Conservation (phyloP, 2,113 vertebrate genomes). For the Rallus limicola region DNA sequence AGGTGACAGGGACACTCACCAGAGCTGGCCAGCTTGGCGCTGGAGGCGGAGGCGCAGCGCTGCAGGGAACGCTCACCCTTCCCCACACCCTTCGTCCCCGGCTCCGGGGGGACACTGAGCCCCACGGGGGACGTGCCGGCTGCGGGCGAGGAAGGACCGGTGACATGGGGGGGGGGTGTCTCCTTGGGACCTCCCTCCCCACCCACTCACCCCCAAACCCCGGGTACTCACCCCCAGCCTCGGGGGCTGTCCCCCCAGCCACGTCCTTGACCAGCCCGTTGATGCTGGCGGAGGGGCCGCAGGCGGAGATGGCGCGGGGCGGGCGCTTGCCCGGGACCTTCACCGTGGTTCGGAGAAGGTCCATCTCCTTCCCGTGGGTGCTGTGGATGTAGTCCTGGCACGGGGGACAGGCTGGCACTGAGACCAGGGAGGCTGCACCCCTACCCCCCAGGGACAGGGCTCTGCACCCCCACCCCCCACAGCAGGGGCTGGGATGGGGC, state of each 20-base stretch:
- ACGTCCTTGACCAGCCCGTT: conserved; percentile 88
- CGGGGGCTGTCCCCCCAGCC: conserved; percentile 64
- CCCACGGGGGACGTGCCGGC: conserved; percentile 73
- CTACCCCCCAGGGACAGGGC: too few species aligned
- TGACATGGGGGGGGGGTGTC: rapidly evolving
- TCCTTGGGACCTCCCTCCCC: too few species aligned
- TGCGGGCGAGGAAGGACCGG: neutral
- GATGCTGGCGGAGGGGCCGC: conserved; percentile 82
- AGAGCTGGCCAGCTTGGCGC: conserved; percentile 78
- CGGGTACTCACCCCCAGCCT: conserved; percentile 68
- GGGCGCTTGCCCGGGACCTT: conserved; percentile 96
- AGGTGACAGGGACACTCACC: conserved; percentile 58
- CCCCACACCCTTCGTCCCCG: conserved; percentile 72
- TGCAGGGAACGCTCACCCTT: conserved; percentile 82
- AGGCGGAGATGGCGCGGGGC: conserved; percentile 87
- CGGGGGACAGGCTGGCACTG: neutral
- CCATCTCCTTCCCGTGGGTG: conserved; percentile 93
- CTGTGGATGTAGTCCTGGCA: conserved; percentile 89
- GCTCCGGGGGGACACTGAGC: conserved; percentile 84
- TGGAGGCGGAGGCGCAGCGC: conserved; percentile 80
- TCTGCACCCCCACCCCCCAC: too few species aligned
- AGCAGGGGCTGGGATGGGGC: too few species aligned
- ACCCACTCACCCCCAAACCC: too few species aligned
- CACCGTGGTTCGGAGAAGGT: conserved; percentile 92
- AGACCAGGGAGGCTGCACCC: neutral